A percentile compares a stretch with the other conserved stretches of the same genome.
Evolutionary conservation across 2,888 invertebrate species (phyloP).

Genomic region (Itoplectis maculator): DNA sequence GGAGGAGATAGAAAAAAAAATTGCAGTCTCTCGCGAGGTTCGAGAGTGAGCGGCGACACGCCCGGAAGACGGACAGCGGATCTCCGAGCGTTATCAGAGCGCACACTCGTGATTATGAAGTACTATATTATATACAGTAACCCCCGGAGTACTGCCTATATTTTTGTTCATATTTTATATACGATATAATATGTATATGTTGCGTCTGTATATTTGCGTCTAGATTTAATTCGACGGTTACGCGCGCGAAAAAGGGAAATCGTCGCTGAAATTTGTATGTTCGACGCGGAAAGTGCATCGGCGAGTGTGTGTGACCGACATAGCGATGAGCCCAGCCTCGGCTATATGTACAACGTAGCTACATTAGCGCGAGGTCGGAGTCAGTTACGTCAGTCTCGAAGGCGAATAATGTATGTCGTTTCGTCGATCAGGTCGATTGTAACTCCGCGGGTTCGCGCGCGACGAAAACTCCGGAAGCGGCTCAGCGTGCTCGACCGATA

Average conservation of each 20-base stretch:
- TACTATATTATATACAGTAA: conserved; percentile 8
- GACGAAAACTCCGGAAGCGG: background rate
- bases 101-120: conserved; percentile 6
- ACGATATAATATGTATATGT: conserved; percentile 4
- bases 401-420: background rate
- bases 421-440: background rate
- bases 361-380: conserved; percentile 8
- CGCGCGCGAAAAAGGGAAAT: background rate
- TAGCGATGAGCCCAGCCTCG: background rate
- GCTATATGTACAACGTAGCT: no score
- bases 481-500: background rate
- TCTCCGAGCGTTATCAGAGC: conserved; percentile 1
- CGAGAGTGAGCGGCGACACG: background rate
- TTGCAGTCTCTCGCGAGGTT: background rate
- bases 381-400: background rate
- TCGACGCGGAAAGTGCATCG: background rate
- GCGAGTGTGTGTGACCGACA: no score
- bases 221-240: background rate
- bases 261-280: conserved; percentile 1
- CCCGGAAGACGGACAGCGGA: background rate
- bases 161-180: conserved; percentile 13
- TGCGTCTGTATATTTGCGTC: background rate
- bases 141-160: conserved; percentile 12
- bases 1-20: no score
- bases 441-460: background rate